Conservation (phyloP, 2,113 vertebrate genomes). For the Heterotis niloticus region DNA sequence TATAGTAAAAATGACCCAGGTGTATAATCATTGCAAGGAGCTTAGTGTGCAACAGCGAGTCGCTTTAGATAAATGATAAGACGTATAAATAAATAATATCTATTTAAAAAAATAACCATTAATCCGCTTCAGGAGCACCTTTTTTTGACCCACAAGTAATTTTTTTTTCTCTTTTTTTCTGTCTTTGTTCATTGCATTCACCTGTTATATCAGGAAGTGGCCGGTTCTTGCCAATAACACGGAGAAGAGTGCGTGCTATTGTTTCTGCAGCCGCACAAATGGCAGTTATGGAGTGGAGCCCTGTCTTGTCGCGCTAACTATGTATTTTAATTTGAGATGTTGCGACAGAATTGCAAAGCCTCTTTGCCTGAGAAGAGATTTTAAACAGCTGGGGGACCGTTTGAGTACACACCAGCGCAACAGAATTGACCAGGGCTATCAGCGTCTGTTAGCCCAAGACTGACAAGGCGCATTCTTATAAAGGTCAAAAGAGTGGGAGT, state of each 20-base stretch:
- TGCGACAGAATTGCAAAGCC: constrained; percentile 15
- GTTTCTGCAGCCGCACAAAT: neutral
- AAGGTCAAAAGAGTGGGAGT: constrained; percentile 48
- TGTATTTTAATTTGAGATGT: constrained; percentile 27
- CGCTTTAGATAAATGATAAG: too few species aligned
- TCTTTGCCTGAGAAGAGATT: constrained; percentile 28
- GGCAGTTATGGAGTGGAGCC: neutral
- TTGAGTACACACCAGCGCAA: constrained; percentile 46
- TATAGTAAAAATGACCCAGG: too few species aligned
- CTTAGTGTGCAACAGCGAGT: too few species aligned
- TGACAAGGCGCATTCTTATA: constrained; percentile 46
- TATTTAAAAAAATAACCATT: constrained; percentile 3
- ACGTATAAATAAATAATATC: too few species aligned
- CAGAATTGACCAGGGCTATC: constrained; percentile 39
- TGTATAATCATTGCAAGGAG: too few species aligned
- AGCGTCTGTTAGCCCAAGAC: constrained; percentile 45
- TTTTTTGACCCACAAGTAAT: neutral
- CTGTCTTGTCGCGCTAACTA: neutral
- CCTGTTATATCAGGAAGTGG: neutral
- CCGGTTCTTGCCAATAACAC: neutral
- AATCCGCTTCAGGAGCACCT: neutral
- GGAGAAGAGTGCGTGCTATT: neutral
- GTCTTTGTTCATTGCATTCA: neutral
- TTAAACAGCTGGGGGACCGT: constrained; percentile 39
- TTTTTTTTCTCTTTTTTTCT: neutral